Percentiles rank a stretch among this genome's conserved stretches.
These are phyloP conservation scores for Sylvicola cinctus DNA, from an alignment of 2,888 invertebrate species.

Conservation along the genomic window DNA sequence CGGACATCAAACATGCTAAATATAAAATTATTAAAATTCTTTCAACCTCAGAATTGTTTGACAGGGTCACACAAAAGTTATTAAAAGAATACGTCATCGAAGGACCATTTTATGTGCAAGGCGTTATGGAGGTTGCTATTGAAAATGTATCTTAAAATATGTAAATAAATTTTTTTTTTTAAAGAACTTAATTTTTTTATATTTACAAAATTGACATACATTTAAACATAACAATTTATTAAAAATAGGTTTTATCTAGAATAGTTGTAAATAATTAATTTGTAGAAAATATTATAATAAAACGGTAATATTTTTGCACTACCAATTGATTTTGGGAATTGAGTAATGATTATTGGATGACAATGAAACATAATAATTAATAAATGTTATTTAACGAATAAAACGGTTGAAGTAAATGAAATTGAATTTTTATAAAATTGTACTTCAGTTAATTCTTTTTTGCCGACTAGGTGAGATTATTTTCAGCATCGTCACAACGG, in stretches of 20 bases:
- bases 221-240: background rate
- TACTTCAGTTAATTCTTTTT: too few relatives aligned
- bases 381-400: too few relatives aligned
- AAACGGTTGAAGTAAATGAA: too few relatives aligned
- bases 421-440: too few relatives aligned
- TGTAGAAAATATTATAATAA: too few relatives aligned
- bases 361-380: too few relatives aligned
- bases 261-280: too few relatives aligned
- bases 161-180: conserved; percentile 16
- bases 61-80: conserved; percentile 33
- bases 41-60: conserved; percentile 36
- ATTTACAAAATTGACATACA: background rate
- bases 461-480: conserved; percentile 36
- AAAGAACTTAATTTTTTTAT: background rate
- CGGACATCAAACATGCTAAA: conserved; percentile 36
- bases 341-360: too few relatives aligned
- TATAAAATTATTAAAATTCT: conserved; percentile 47
- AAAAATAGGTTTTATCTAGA: background rate
- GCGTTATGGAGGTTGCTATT: conserved; percentile 50
- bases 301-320: too few relatives aligned
- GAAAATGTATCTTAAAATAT: too few relatives aligned
- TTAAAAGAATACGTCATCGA: conserved; percentile 49
- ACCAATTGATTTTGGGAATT: too few relatives aligned
- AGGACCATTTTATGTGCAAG: conserved; percentile 57
- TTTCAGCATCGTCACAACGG: conserved; percentile 65